Base-by-base conservation (phyloP, 2,888 invertebrate genomes). In the Liopterus haemorrhoidalis region DNA sequence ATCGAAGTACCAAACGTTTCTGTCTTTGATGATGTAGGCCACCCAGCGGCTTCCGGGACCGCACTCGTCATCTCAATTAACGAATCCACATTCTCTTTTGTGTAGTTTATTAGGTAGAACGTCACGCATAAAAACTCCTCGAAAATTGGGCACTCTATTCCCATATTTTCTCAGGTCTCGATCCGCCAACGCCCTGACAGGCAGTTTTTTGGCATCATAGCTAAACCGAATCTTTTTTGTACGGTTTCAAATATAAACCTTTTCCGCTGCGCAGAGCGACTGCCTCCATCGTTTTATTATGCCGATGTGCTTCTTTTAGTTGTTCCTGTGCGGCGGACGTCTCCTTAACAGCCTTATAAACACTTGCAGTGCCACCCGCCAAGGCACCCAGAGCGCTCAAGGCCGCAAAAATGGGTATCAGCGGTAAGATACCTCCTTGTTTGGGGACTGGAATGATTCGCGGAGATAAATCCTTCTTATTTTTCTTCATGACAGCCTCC, bases 211-310 rank as follows among this genome's bases (percentile, higher is more conserved):
- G 20, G 25, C 25, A 30, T 42, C 8, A 53, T 16, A 24, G 50
- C 41, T 12, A 58, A 44, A 18, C 57, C 55, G 20, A 52, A 47
- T 4, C 56, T 4, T 37, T 51, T 48, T 44, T 57, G 27, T 59
- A 52, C 2, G 54, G 54, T 43, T 53, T 48, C n/a, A n/a, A n/a
- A n/a, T n/a, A n/a, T n/a, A n/a, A n/a, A n/a, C n/a, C n/a, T n/a
- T n/a, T n/a, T n/a, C 62, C 63, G n/a, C n/a, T n/a, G n/a, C n/a
- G n/a, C 12, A 65, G 44, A 11, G 61, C 61, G n/a, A 65, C 52
- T 6, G 62, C 59, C 56, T 66, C 65, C 61, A 66, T 64, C 8
- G 52, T 50, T 54, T 56, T 48, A 48, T 67, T 67, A 49, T 65
- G 65, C 6, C 63, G 55, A 41, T 57, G 46, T 39, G 46, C 54